These are phyloP conservation scores for Otocyon megalotis DNA, from an alignment of 2,113 vertebrate genomes.

Conservation along the genomic window DNA sequence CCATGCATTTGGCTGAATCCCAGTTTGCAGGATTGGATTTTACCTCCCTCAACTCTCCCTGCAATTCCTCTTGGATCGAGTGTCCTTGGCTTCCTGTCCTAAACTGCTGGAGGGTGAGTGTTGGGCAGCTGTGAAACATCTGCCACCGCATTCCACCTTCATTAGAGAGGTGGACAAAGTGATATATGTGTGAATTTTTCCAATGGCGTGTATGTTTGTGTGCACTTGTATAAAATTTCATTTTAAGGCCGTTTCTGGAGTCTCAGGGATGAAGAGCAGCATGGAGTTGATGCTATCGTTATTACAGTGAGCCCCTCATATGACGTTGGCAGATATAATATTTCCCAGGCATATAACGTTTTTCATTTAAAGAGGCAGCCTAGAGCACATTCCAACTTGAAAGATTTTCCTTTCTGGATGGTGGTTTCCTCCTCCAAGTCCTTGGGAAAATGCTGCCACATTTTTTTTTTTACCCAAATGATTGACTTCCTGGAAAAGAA, in stretches of 20 bases:
- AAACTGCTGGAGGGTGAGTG: conserved; percentile 47
- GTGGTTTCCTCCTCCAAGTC: conserved; percentile 50
- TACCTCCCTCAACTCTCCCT: conserved; percentile 55
- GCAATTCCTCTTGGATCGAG: conserved; percentile 73
- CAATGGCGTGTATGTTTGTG: conserved; percentile 56
- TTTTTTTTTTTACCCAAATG: background rate
- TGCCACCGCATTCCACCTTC: conserved; percentile 78
- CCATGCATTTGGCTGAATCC: conserved; percentile 62
- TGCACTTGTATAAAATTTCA: conserved; percentile 83
- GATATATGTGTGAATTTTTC: conserved; percentile 76
- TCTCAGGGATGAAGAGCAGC: conserved; percentile 61
- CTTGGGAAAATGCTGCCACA: conserved; percentile 70
- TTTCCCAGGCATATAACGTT: conserved; percentile 75
- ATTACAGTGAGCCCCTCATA: conserved; percentile 54
- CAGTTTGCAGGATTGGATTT: conserved; percentile 65
- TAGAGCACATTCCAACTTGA: conserved; percentile 71
- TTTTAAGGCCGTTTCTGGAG: conserved; percentile 63
- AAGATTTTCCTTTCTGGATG: conserved; percentile 60
- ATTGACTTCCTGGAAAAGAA: conserved; percentile 55
- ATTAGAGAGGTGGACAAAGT: conserved; percentile 74
- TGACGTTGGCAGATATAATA: conserved; percentile 64
- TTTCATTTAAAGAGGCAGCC: conserved; percentile 72
- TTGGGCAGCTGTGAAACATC: conserved; percentile 78
- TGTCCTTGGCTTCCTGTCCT: conserved; percentile 75
- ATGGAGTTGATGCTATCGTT: conserved; percentile 76